Evolutionary conservation across 2,888 invertebrate genomes (phyloP).

Genomic region (Phalera bucephala): DNA sequence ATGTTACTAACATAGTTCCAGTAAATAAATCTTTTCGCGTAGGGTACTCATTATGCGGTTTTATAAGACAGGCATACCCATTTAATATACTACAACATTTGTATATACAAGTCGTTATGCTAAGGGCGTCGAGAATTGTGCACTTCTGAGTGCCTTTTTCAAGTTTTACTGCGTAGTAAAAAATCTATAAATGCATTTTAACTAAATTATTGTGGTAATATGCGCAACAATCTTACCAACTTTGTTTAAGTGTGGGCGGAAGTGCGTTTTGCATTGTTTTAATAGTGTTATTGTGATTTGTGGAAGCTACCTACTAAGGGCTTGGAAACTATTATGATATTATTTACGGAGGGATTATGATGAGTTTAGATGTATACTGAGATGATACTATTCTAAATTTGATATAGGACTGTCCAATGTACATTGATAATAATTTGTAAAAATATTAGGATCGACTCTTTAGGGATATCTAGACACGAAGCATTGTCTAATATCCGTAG

Average conservation of each 20-base stretch:
- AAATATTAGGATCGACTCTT: too few relatives aligned
- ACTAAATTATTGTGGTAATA: slow-evolving; percentile 54
- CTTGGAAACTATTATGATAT: too few relatives aligned
- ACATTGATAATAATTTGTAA: too few relatives aligned
- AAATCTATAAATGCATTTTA: slow-evolving; percentile 51
- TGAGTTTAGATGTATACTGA: too few relatives aligned
- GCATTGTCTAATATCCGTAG: too few relatives aligned
- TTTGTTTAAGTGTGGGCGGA: slow-evolving; percentile 30
- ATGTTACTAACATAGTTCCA: slow-evolving; percentile 25
- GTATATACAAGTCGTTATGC: slow-evolving; percentile 35
- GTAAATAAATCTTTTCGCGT: slow-evolving; percentile 20
- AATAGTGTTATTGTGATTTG: too few relatives aligned
- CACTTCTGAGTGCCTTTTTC: slow-evolving; percentile 22
- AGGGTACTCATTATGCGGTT: background rate
- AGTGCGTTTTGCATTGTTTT: slow-evolving; percentile 18
- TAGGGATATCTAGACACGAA: too few relatives aligned
- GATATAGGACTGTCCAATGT: too few relatives aligned
- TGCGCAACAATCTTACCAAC: slow-evolving; percentile 43
- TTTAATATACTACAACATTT: too few relatives aligned
- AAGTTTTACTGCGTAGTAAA: slow-evolving; percentile 53
- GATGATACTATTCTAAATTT: too few relatives aligned
- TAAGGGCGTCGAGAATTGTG: slow-evolving; percentile 16
- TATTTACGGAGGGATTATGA: too few relatives aligned
- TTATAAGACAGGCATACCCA: background rate
- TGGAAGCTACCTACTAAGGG: too few relatives aligned